Conservation (phyloP, 2,888 invertebrate species). For the Acleris laterana region DNA sequence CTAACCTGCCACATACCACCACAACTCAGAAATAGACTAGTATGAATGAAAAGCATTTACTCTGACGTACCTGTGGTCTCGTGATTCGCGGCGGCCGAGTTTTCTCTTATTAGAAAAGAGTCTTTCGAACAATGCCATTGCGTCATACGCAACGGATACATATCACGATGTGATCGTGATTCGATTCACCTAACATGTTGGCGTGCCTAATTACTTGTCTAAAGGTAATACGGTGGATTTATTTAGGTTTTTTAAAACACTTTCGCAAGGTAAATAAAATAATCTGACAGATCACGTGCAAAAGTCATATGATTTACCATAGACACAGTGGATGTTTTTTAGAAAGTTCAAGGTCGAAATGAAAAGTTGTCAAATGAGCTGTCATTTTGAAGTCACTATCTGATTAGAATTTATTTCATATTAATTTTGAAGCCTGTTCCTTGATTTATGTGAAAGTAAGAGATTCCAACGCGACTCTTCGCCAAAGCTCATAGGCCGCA, state of each 20-base stretch:
- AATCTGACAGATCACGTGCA: constrained; percentile 76
- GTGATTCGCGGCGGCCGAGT: constrained; percentile 69
- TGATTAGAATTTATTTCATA: no score
- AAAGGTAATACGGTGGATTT: constrained; percentile 25
- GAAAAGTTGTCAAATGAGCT: constrained; percentile 13
- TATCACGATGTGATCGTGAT: constrained; percentile 57
- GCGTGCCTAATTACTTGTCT: constrained; percentile 27
- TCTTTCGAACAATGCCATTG: constrained; percentile 91
- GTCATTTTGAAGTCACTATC: background rate
- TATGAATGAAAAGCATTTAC: constrained; percentile 65
- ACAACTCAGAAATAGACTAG: constrained; percentile 63
- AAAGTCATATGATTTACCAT: constrained; percentile 80
- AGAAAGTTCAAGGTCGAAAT: constrained; percentile 56
- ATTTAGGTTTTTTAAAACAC: constrained; percentile 40
- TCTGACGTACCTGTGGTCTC: constrained; percentile 80
- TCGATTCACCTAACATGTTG: constrained; percentile 53
- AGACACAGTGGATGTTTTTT: constrained; percentile 55
- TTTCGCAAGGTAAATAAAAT: constrained; percentile 56
- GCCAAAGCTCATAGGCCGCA: no score
- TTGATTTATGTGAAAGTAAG: no score
- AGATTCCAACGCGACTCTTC: no score
- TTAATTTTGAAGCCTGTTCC: no score
- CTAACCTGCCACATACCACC: constrained; percentile 49
- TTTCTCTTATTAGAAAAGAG: constrained; percentile 87
- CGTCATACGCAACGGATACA: constrained; percentile 62